phyloP scores from a whole-genome alignment of 2,888 invertebrate species.

The Polylopha cassiicola region DNA sequence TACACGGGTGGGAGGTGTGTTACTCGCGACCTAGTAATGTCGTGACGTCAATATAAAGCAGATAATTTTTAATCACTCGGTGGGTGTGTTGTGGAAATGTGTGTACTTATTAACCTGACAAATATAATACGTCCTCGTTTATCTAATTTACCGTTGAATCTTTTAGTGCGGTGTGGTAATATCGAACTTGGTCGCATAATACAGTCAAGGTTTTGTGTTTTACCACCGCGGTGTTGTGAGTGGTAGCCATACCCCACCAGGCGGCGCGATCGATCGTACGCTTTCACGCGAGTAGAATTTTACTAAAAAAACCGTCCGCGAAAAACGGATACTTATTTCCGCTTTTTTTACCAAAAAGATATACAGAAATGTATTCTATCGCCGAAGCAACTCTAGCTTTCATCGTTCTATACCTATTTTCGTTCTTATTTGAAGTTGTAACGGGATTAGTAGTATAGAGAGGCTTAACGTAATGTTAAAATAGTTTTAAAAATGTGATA shows the following conservation, averaged over 20 bases:
- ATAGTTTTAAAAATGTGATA: constrained; percentile 61
- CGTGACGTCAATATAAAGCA: too few relatives aligned
- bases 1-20: too few relatives aligned
- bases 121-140: constrained; percentile 23
- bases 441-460: constrained; percentile 61
- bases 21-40: too few relatives aligned
- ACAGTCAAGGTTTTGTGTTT: constrained; percentile 51
- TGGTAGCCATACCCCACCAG: constrained; percentile 54
- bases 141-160: constrained; percentile 10
- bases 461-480: constrained; percentile 26
- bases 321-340: constrained; percentile 32
- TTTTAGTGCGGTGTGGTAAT: constrained; percentile 20
- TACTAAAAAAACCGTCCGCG: constrained; percentile 25
- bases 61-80: constrained; percentile 26
- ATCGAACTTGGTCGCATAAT: constrained; percentile 36
- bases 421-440: constrained; percentile 68
- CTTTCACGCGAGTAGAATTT: constrained; percentile 30
- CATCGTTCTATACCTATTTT: constrained; percentile 65
- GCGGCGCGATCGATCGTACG: constrained; percentile 53
- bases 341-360: constrained; percentile 30
- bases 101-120: constrained; percentile 18
- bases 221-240: constrained; percentile 42
- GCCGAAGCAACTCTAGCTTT: constrained; percentile 71
- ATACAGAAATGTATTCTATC: constrained; percentile 64
- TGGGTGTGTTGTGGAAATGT: constrained; percentile 31